phyloP scores from a whole-genome alignment of 1,140 invertebrate genomes.

The Drosophila watanabei region DNA sequence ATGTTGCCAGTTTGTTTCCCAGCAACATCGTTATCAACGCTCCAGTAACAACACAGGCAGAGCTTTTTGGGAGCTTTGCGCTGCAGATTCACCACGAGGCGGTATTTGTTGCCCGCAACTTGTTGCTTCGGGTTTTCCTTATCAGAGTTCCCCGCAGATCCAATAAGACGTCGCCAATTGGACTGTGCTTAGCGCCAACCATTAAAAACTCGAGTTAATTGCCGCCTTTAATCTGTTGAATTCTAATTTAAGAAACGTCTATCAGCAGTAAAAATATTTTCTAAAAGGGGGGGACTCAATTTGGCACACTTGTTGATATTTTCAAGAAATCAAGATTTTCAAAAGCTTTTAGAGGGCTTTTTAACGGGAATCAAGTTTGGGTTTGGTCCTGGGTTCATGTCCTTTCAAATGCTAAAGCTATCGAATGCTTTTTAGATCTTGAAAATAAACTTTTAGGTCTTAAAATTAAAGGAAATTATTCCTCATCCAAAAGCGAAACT shows the following conservation, averaged over 20 bases:
- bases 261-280: slow-evolving; percentile 6
- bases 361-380: not conserved
- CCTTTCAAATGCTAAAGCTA: not conserved
- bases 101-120: slow-evolving; percentile 47
- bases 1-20: slow-evolving; percentile 17
- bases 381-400: not conserved
- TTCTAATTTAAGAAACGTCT: slow-evolving; percentile 21
- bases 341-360: not conserved
- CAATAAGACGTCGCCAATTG: not conserved
- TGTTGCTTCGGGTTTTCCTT: slow-evolving; percentile 23
- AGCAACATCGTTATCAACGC: slow-evolving; percentile 42
- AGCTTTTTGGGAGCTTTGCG: slow-evolving; percentile 37
- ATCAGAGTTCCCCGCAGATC: not conserved
- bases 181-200: slow-evolving; percentile 31
- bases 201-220: slow-evolving; percentile 44
- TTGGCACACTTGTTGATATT: slow-evolving; percentile 49
- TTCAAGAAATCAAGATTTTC: not conserved
- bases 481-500: no score
- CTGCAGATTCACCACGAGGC: slow-evolving; percentile 16
- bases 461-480: not conserved
- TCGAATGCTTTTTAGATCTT: not conserved
- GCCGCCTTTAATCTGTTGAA: slow-evolving; percentile 5
- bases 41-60: not conserved
- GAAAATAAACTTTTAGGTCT: not conserved
- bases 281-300: not conserved